These are phyloP conservation scores for Phycodurus eques DNA, from an alignment of 2,113 vertebrate genomes.

Conservation along the genomic window DNA sequence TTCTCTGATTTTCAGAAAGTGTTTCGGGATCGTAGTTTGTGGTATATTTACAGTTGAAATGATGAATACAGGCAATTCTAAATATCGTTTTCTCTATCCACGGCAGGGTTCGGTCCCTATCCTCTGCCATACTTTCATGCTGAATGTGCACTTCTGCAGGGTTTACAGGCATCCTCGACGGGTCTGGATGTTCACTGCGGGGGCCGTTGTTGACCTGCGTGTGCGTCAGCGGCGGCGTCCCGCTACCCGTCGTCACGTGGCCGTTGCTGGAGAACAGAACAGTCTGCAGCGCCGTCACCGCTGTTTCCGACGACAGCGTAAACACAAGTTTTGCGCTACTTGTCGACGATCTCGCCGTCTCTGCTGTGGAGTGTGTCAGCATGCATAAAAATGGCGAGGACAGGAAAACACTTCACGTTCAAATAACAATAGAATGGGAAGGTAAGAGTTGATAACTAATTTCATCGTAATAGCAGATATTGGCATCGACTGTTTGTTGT, in stretches of 20 bases:
- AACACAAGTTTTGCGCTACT: slow-evolving; percentile 35
- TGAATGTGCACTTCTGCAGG: background rate
- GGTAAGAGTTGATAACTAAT: background rate
- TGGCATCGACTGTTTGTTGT: background rate
- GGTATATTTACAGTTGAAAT: too few species aligned
- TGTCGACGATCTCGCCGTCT: fast-evolving
- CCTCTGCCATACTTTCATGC: background rate
- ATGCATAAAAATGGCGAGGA: fast-evolving
- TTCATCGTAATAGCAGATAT: background rate
- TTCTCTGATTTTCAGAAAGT: too few species aligned
- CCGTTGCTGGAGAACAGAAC: slow-evolving; percentile 10
- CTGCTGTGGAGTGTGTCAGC: slow-evolving; percentile 10
- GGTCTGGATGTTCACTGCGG: slow-evolving; percentile 30
- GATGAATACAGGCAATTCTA: too few species aligned
- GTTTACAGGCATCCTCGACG: slow-evolving; percentile 4
- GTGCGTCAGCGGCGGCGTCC: slow-evolving; percentile 44
- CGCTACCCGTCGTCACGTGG: slow-evolving; percentile 49
- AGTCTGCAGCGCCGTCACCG: slow-evolving; percentile 14
- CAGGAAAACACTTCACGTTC: background rate
- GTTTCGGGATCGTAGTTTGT: too few species aligned
- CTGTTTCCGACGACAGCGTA: slow-evolving; percentile 22
- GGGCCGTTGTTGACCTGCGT: slow-evolving; percentile 34
- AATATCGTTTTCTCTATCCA: background rate
- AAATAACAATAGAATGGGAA: fast-evolving
- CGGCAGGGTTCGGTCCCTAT: too few species aligned